Conservation (phyloP, 2,888 invertebrate species). For the Cloeon dipterum region DNA sequence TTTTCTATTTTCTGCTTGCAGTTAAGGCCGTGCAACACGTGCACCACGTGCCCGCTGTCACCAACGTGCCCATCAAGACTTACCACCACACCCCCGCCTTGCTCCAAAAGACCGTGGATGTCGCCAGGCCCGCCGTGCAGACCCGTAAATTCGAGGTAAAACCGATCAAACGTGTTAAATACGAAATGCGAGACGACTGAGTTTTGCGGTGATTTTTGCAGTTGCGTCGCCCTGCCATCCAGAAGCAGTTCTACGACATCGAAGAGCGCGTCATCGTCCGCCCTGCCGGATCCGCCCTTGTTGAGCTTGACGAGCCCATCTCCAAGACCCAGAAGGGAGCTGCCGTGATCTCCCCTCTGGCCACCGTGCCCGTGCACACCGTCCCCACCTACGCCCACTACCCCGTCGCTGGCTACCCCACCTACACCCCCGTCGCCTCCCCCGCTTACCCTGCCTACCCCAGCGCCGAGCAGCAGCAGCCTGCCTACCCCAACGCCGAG, state of each 20-base stretch:
- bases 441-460: conserved; percentile 8
- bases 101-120: conserved; percentile 28
- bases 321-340: conserved; percentile 28
- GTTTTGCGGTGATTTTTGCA: conserved; percentile 8
- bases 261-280: conserved; percentile 33
- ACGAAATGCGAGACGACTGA: not conserved
- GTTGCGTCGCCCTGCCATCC: conserved; percentile 33
- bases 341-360: conserved; percentile 16
- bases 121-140: conserved; percentile 30
- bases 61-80: conserved; percentile 23
- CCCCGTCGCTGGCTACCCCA: conserved; percentile 11
- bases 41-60: conserved; percentile 17
- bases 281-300: conserved; percentile 32
- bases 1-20: too few relatives aligned
- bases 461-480: conserved; percentile 5
- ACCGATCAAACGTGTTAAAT: not conserved
- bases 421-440: conserved; percentile 7
- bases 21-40: conserved; percentile 7
- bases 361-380: conserved; percentile 10
- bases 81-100: conserved; percentile 25
- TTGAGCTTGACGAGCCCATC: conserved; percentile 31
- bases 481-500: conserved; percentile 8
- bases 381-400: conserved; percentile 10
- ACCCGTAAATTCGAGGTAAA: conserved; percentile 26
- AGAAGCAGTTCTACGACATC: conserved; percentile 37